Conservation (phyloP, 30 jellyfish, hydroid and myxozoan genomes). For the Catostylus mosaicus region DNA sequence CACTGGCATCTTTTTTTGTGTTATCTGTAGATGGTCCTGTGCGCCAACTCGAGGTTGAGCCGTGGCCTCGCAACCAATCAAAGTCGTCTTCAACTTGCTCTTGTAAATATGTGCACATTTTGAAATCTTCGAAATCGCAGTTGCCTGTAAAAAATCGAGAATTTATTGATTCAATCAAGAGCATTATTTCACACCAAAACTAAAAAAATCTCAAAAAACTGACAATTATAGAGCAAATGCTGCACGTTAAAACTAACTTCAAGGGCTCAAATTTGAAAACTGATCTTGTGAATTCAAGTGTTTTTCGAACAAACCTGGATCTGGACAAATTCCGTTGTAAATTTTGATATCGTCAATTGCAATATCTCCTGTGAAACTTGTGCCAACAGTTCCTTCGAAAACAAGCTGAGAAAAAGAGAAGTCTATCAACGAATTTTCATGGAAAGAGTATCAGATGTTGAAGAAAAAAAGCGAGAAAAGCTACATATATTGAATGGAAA, state of each 20-base stretch:
- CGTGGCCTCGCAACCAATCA: constrained; percentile 94
- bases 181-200: too few relatives aligned
- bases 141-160: constrained; percentile 42
- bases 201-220: too few relatives aligned
- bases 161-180: too few relatives aligned
- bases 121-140: constrained; percentile 82
- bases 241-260: too few relatives aligned
- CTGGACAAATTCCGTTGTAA: constrained; percentile 81
- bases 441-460: too few relatives aligned
- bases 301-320: constrained; percentile 80
- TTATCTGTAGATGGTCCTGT: constrained; percentile 93
- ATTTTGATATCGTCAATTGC: constrained; percentile 86
- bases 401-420: constrained; percentile 58
- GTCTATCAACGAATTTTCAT: not conserved
- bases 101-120: constrained; percentile 84
- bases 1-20: constrained; percentile 80
- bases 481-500: too few relatives aligned
- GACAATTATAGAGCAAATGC: too few relatives aligned
- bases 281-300: too few relatives aligned
- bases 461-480: too few relatives aligned
- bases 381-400: constrained; percentile 89
- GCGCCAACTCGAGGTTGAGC: constrained; percentile 88
- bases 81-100: constrained; percentile 77
- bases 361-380: constrained; percentile 94
- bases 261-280: too few relatives aligned